These are phyloP conservation scores for Orientallactaga sibirica DNA, from an alignment of 2,797 vertebrate species.

Conservation along the genomic window DNA sequence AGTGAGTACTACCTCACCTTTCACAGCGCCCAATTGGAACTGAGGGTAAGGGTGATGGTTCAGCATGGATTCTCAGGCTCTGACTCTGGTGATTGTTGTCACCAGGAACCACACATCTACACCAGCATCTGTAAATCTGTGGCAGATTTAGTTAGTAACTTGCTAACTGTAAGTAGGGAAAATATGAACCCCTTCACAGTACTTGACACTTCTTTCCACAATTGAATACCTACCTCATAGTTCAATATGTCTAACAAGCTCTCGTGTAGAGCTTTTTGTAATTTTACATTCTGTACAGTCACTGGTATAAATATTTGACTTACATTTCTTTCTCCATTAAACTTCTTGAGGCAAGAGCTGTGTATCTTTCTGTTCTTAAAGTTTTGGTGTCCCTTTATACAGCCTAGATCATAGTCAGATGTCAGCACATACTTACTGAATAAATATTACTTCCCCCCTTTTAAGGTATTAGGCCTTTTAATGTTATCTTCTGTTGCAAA, in stretches of 20 bases:
- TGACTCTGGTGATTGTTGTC: rapidly evolving
- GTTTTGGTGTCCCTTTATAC: neutral
- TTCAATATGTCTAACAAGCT: neutral
- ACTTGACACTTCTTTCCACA: neutral
- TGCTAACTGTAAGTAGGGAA: neutral
- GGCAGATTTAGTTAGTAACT: neutral
- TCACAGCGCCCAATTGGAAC: neutral
- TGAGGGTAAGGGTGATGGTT: neutral
- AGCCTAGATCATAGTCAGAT: neutral
- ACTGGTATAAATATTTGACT: neutral
- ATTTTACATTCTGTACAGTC: neutral
- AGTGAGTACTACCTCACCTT: neutral
- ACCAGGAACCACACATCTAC: neutral
- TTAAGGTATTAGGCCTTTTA: neutral
- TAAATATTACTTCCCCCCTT: neutral
- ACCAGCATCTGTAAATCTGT: neutral
- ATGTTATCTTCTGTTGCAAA: neutral
- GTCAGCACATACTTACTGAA: neutral
- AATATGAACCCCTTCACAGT: neutral
- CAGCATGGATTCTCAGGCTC: neutral
- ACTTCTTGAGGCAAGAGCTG: constrained; percentile 6
- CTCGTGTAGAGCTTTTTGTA: neutral
- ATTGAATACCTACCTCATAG: neutral
- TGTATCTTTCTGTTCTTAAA: neutral
- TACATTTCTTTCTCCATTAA: neutral